These are phyloP conservation scores for Ophion ellenae DNA, from an alignment of 2,888 invertebrate genomes.

Conservation along the genomic window DNA sequence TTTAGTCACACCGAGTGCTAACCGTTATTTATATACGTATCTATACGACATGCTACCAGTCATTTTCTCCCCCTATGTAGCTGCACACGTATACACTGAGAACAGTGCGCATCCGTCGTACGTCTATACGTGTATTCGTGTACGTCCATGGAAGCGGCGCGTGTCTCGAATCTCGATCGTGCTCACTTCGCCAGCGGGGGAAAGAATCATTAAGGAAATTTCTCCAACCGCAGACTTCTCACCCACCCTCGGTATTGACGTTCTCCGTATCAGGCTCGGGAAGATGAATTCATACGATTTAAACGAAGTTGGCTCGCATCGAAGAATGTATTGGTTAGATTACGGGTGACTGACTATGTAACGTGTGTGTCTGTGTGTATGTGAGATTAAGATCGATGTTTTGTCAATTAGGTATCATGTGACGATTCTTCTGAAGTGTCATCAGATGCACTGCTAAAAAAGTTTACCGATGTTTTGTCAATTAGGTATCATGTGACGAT, in stretches of 20 bases:
- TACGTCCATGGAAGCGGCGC: conserved; percentile 43
- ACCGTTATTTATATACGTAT: conserved; percentile 77
- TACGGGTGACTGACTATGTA: not conserved
- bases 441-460: no score
- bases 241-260: conserved; percentile 23
- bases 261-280: not conserved
- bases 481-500: not conserved
- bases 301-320: not conserved
- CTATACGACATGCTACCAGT: conserved; percentile 50
- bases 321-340: not conserved
- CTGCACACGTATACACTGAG: conserved; percentile 6
- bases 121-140: not conserved
- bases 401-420: not conserved
- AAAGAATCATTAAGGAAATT: conserved; percentile 63
- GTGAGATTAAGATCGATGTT: no score
- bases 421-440: no score
- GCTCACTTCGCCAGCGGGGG: conserved; percentile 54
- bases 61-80: conserved; percentile 14
- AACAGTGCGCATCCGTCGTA: conserved; percentile 7
- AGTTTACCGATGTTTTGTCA: not conserved
- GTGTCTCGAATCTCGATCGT: conserved; percentile 65
- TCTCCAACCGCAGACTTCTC: conserved; percentile 61
- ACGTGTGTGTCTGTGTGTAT: not conserved
- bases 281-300: conserved; percentile 20
- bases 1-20: conserved; percentile 77